Evolutionary conservation across 2,888 invertebrate genomes (phyloP).

Genomic region (Aspidiotus destructor): DNA sequence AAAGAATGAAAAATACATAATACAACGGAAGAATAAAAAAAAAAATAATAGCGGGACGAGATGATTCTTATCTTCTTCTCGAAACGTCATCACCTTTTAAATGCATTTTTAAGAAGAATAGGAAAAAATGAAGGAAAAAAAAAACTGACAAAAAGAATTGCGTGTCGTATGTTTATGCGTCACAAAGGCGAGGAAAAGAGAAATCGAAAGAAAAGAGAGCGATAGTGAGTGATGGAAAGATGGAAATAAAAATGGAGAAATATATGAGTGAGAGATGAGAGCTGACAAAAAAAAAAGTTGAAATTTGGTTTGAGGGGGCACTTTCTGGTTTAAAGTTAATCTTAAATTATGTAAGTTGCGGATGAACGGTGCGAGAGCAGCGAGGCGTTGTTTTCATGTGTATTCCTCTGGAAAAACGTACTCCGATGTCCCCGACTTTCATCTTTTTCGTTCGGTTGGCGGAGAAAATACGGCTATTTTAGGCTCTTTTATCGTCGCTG

Average conservation of each 20-base stretch:
- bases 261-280: slow-evolving; percentile 4
- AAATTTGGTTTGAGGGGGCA: slow-evolving; percentile 27
- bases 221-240: background rate
- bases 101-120: slow-evolving; percentile 30
- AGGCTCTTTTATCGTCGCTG: slow-evolving; percentile 27
- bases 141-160: no score
- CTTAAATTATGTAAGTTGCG: slow-evolving; percentile 33
- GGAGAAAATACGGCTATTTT: slow-evolving; percentile 30
- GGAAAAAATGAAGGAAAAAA: background rate
- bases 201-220: slow-evolving; percentile 19
- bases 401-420: slow-evolving; percentile 28
- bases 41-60: slow-evolving; percentile 26
- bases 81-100: slow-evolving; percentile 31
- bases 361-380: slow-evolving; percentile 32
- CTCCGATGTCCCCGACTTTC: slow-evolving; percentile 23
- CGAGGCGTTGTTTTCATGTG: slow-evolving; percentile 31
- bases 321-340: slow-evolving; percentile 30
- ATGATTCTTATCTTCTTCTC: slow-evolving; percentile 29
- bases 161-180: no score
- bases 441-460: slow-evolving; percentile 17
- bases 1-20: slow-evolving; percentile 22
- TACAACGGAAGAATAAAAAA: slow-evolving; percentile 31
- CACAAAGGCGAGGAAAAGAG: slow-evolving; percentile 10
- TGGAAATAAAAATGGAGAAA: slow-evolving; percentile 8
- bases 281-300: slow-evolving; percentile 15